These are phyloP conservation scores for Carduelis carduelis DNA, from an alignment of 2,797 vertebrate genomes.

Conservation along the genomic window DNA sequence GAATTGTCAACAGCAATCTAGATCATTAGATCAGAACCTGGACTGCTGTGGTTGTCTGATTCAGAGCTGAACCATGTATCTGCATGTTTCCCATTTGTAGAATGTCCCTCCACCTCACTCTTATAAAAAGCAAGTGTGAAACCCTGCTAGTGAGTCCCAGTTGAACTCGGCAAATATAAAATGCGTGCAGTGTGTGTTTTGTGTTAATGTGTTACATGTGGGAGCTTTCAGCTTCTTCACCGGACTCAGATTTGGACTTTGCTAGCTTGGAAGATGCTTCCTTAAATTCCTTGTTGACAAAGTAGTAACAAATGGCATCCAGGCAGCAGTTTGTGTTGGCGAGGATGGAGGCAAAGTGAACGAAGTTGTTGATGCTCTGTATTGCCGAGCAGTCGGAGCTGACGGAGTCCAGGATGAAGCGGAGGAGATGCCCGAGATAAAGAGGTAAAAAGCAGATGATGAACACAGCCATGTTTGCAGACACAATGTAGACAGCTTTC, in stretches of 20 bases:
- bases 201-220: rapidly evolving
- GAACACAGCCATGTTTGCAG: conserved; percentile 78
- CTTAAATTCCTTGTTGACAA: conserved; percentile 80
- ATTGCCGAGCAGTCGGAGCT: conserved; percentile 63
- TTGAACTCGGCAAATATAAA: background rate
- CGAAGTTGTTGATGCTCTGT: conserved; percentile 70
- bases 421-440: conserved; percentile 43
- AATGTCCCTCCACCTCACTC: background rate
- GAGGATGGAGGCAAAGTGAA: conserved; percentile 77
- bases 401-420: conserved; percentile 72
- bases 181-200: background rate
- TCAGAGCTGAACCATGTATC: background rate
- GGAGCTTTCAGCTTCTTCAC: background rate
- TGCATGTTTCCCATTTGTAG: background rate
- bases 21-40: background rate
- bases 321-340: conserved; percentile 82
- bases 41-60: background rate
- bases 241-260: background rate
- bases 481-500: conserved; percentile 48
- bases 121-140: background rate
- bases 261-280: conserved; percentile 31
- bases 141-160: background rate
- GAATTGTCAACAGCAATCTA: background rate
- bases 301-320: conserved; percentile 77
- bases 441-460: conserved; percentile 80